These are phyloP conservation scores for Heliconius erato DNA, from an alignment of 2,888 invertebrate genomes.

Conservation along the genomic window DNA sequence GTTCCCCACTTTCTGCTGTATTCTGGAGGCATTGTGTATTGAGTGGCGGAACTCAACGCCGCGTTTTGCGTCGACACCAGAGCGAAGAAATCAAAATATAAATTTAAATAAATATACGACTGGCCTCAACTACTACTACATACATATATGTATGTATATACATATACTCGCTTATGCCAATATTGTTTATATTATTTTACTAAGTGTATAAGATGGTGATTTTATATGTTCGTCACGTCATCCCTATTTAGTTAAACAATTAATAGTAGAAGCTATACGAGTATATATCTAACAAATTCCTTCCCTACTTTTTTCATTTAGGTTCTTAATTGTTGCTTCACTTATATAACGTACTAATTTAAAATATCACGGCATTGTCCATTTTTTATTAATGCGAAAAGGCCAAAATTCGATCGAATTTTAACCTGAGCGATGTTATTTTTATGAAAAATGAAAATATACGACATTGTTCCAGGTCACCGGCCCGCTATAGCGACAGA, in stretches of 20 bases:
- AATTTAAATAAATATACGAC: too few species aligned
- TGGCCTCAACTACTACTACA: too few species aligned
- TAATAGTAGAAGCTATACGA: neutral
- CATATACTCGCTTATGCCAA: neutral
- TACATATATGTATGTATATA: too few species aligned
- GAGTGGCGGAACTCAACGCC: too few species aligned
- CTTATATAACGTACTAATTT: neutral
- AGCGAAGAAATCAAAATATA: too few species aligned
- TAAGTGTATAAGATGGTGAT: neutral
- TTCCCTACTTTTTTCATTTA: neutral
- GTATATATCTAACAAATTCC: neutral
- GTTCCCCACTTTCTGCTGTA: too few species aligned
- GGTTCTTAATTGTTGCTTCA: neutral
- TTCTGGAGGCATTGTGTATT: too few species aligned
- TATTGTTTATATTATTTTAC: neutral
- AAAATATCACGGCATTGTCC: neutral
- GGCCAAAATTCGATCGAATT: constrained; percentile 2
- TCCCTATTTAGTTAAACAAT: neutral
- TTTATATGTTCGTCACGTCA: neutral
- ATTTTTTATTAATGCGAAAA: constrained; percentile 2
- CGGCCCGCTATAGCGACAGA: constrained; percentile 84
- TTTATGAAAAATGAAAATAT: constrained; percentile 30
- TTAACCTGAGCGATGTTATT: constrained; percentile 25
- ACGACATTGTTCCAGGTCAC: constrained; percentile 69
- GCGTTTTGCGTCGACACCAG: too few species aligned